A percentile compares a stretch with the other conserved stretches of the same genome.
phyloP scores from a whole-genome alignment of 2,113 vertebrate species.

The Phrynosoma blainvillii region DNA sequence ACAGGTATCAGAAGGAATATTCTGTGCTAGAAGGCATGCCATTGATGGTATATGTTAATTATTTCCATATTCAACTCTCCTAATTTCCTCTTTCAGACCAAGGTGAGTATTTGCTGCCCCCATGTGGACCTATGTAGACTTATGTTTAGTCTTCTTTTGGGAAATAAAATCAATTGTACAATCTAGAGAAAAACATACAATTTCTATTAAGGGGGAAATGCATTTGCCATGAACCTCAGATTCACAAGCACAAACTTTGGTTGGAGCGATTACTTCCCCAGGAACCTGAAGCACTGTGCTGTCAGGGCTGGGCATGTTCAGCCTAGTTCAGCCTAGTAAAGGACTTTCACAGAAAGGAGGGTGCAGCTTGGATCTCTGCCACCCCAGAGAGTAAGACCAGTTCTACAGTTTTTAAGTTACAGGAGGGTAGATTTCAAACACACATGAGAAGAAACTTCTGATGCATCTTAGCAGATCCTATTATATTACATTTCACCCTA shows the following conservation, averaged over 20 bases:
- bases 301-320: too few relatives aligned
- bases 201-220: constrained; percentile 17
- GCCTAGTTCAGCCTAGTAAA: too few relatives aligned
- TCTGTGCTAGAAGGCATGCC: constrained; percentile 28
- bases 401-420: too few relatives aligned
- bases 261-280: too few relatives aligned
- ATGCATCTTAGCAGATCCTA: too few relatives aligned
- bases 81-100: background rate
- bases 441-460: background rate
- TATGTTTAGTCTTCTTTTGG: constrained; percentile 8
- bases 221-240: background rate
- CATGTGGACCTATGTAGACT: constrained; percentile 59
- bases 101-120: constrained; percentile 73
- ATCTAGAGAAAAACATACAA: constrained; percentile 5
- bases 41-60: constrained; percentile 7
- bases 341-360: too few relatives aligned
- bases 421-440: too few relatives aligned
- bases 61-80: background rate
- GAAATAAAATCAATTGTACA: background rate
- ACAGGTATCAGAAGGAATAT: background rate
- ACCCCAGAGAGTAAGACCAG: too few relatives aligned
- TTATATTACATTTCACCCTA: too few relatives aligned
- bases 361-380: too few relatives aligned
- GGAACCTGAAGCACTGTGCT: too few relatives aligned
- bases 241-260: too few relatives aligned